These are phyloP conservation scores for Eunapius fragilis DNA, from an alignment of 37 sponge, comb jelly and placozoan species.

Conservation along the genomic window DNA sequence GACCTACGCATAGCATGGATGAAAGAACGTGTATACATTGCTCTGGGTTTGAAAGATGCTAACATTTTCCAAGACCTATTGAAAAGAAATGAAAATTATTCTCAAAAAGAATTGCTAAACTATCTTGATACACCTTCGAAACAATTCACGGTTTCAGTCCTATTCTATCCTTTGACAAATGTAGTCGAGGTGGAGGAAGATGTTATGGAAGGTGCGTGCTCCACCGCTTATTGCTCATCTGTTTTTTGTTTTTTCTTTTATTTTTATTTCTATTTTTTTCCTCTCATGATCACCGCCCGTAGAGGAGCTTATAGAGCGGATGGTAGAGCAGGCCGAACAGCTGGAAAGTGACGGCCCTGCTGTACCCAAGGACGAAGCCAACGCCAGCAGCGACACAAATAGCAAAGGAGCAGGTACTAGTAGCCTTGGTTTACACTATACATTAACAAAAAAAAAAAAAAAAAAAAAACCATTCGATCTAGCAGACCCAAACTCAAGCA, in stretches of 20 bases:
- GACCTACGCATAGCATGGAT: conserved; percentile 88
- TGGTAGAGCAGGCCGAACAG: conserved; percentile 78
- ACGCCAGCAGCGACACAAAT: neutral
- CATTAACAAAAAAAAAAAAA: too few species aligned
- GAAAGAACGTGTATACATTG: conserved; percentile 72
- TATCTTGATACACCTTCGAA: conserved; percentile 51
- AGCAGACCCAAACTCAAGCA: neutral
- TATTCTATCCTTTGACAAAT: conserved; percentile 58
- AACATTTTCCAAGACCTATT: conserved; percentile 76
- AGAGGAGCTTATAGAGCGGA: conserved; percentile 72
- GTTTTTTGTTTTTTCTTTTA: too few species aligned
- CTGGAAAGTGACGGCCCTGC: conserved; percentile 54
- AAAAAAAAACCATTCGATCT: neutral
- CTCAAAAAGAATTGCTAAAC: conserved; percentile 44
- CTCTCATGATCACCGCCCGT: too few species aligned
- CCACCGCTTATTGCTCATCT: neutral
- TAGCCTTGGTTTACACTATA: too few species aligned
- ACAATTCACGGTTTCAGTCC: conserved; percentile 43
- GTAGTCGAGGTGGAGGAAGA: conserved; percentile 63
- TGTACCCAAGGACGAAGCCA: conserved; percentile 6
- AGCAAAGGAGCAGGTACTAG: conserved; percentile 17
- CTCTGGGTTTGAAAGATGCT: conserved; percentile 74
- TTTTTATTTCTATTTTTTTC: too few species aligned
- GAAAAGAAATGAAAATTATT: conserved; percentile 53
- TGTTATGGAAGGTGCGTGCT: conserved; percentile 27